A percentile compares a stretch with the other conserved stretches of the same genome.
phyloP scores from a whole-genome alignment of 2,113 vertebrate species.

The Polypterus senegalus region DNA sequence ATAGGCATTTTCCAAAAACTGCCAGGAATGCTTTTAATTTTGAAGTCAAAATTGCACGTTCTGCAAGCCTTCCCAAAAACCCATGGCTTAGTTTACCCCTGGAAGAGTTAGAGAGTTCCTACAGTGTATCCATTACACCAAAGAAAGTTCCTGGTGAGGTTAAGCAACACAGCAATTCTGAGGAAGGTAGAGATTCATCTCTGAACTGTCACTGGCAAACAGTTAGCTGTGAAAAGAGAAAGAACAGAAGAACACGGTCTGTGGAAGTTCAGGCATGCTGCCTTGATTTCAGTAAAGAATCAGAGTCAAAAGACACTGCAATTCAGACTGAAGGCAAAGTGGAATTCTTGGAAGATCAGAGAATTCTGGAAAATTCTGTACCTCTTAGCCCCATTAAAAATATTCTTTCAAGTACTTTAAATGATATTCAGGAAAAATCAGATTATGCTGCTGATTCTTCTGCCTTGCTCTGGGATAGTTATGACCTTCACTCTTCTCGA shows the following conservation, averaged over 20 bases:
- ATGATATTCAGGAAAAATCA: conserved; percentile 23
- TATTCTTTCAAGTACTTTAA: conserved; percentile 42
- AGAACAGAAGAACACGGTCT: neutral
- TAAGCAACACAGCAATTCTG: neutral
- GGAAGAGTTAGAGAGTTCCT: conserved; percentile 41
- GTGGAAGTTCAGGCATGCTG: neutral
- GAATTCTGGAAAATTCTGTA: conserved; percentile 17
- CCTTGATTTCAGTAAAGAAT: neutral
- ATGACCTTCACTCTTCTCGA: conserved; percentile 40
- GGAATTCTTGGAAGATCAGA: conserved; percentile 1
- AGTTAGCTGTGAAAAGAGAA: neutral
- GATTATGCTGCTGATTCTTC: conserved; percentile 18
- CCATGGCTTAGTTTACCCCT: conserved; percentile 50
- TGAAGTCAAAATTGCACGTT: conserved; percentile 41
- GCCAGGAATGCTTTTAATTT: conserved; percentile 32
- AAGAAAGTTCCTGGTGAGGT: conserved; percentile 9
- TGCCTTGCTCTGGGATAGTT: conserved; percentile 43
- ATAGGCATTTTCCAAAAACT: conserved; percentile 24
- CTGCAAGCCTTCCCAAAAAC: conserved; percentile 30
- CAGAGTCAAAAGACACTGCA: neutral
- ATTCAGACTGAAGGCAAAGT: neutral
- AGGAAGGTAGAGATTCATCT: neutral
- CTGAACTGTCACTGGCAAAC: no score
- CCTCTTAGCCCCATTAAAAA: conserved; percentile 26
- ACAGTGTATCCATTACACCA: conserved; percentile 40